Conservation (phyloP, 2,888 invertebrate genomes). For the Tryphoninae sp. region DNA sequence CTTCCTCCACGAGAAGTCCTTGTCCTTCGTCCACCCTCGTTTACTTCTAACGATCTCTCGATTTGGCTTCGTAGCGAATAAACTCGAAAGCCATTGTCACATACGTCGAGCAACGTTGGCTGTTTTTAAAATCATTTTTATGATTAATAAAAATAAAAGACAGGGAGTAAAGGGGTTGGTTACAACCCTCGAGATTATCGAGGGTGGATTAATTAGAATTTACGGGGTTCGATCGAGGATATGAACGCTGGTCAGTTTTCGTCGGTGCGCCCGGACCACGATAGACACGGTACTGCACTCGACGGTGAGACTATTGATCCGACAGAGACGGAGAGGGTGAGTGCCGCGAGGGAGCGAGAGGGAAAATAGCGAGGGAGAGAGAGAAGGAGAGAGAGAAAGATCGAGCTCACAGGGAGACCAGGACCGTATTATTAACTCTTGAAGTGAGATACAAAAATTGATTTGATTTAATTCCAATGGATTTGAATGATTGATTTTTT, state of each 20-base stretch:
- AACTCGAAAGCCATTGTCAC: slow-evolving; percentile 24
- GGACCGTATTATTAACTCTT: slow-evolving; percentile 37
- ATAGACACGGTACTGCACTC: slow-evolving; percentile 73
- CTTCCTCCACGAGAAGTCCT: slow-evolving; percentile 23
- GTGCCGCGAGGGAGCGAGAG: slow-evolving; percentile 64
- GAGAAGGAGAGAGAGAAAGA: slow-evolving; percentile 51
- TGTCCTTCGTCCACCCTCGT: slow-evolving; percentile 48
- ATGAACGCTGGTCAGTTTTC: slow-evolving; percentile 30
- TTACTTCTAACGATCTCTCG: slow-evolving; percentile 51
- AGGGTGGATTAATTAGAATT: no score
- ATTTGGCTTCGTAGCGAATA: background rate
- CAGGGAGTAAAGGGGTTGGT: no score
- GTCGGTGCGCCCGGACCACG: slow-evolving; percentile 56
- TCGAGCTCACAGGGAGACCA: slow-evolving; percentile 43
- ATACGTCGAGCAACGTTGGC: no score
- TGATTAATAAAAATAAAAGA: no score
- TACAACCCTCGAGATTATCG: no score
- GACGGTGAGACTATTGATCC: slow-evolving; percentile 78
- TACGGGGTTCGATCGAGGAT: background rate
- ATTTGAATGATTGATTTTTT: background rate
- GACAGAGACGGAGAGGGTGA: slow-evolving; percentile 60
- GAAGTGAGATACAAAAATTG: background rate
- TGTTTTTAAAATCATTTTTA: no score
- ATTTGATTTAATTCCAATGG: background rate
- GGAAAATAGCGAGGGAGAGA: slow-evolving; percentile 50